Evolutionary conservation across 1,140 invertebrate genomes (phyloP).

Genomic region (Solenopsis fugax): DNA sequence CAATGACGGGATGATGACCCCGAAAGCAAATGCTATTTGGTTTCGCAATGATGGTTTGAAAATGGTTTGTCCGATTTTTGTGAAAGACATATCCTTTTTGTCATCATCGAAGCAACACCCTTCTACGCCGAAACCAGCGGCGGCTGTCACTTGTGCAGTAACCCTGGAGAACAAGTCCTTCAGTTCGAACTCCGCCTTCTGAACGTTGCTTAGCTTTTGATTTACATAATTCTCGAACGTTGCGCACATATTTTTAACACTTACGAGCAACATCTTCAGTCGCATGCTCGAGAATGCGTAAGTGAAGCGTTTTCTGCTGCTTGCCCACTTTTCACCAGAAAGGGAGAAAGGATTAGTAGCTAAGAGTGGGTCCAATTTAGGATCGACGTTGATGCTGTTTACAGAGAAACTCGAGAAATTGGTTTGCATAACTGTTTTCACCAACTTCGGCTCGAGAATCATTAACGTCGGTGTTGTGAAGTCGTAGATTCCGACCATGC

Average conservation of each 20-base stretch:
- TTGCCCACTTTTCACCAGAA: constrained; percentile 70
- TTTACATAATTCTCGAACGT: constrained; percentile 67
- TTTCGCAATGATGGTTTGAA: constrained; percentile 49
- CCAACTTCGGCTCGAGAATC: constrained; percentile 79
- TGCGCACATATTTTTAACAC: constrained; percentile 32
- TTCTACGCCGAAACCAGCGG: constrained; percentile 85
- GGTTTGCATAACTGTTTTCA: constrained; percentile 78
- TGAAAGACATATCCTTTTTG: constrained; percentile 58
- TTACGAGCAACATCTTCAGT: constrained; percentile 60
- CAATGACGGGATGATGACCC: constrained; percentile 54
- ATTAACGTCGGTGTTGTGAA: constrained; percentile 74
- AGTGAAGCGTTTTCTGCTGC: constrained; percentile 34
- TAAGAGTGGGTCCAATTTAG: constrained; percentile 66
- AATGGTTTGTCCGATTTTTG: constrained; percentile 71
- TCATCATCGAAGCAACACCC: constrained; percentile 69
- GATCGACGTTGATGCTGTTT: constrained; percentile 41
- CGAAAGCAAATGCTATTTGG: constrained; percentile 4
- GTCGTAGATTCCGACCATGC: constrained; percentile 77
- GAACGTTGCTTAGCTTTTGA: constrained; percentile 37
- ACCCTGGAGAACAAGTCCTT: constrained; percentile 82
- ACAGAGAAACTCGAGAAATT: constrained; percentile 76
- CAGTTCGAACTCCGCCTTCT: constrained; percentile 72
- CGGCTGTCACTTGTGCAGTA: constrained; percentile 86
- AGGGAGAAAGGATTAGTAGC: constrained; percentile 78
- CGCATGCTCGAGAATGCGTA: constrained; percentile 70